A percentile compares a stretch with the other conserved stretches of the same genome.
Evolutionary conservation across 2,797 vertebrate genomes (phyloP).

Genomic region (Streptopelia turtur): DNA sequence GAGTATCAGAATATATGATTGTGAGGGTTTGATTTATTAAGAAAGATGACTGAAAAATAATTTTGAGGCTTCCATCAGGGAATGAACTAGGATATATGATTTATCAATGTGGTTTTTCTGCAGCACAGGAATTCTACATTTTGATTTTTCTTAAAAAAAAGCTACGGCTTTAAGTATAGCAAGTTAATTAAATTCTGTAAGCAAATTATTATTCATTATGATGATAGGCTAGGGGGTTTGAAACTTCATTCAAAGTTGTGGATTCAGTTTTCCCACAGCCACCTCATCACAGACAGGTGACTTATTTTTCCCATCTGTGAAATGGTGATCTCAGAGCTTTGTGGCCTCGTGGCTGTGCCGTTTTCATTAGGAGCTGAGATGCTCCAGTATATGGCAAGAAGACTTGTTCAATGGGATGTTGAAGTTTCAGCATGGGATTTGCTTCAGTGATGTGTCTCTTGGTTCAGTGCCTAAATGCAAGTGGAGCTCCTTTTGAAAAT

Average conservation of each 20-base stretch:
- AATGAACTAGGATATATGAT: not conserved
- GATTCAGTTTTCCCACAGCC: not conserved
- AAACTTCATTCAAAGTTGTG: not conserved
- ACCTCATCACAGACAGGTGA: not conserved
- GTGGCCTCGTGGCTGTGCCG: not conserved
- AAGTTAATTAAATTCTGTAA: not conserved
- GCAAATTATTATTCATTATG: not conserved
- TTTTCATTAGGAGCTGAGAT: not conserved
- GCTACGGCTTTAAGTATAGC: not conserved
- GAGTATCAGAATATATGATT: not conserved
- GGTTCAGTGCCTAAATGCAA: not conserved
- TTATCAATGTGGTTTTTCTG: not conserved
- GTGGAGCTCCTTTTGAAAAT: not conserved
- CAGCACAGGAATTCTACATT: not conserved
- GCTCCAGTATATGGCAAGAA: not conserved
- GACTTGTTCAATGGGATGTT: not conserved
- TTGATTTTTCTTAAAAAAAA: not conserved
- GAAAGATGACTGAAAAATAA: not conserved
- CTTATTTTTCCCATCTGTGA: not conserved
- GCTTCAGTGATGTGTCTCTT: not conserved
- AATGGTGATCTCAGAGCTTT: not conserved
- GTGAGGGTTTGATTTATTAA: not conserved
- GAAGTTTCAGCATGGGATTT: not conserved
- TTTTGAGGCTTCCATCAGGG: not conserved
- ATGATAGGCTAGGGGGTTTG: not conserved